Conservation (phyloP, 2,797 vertebrate genomes). For the Sphenodon punctatus region DNA sequence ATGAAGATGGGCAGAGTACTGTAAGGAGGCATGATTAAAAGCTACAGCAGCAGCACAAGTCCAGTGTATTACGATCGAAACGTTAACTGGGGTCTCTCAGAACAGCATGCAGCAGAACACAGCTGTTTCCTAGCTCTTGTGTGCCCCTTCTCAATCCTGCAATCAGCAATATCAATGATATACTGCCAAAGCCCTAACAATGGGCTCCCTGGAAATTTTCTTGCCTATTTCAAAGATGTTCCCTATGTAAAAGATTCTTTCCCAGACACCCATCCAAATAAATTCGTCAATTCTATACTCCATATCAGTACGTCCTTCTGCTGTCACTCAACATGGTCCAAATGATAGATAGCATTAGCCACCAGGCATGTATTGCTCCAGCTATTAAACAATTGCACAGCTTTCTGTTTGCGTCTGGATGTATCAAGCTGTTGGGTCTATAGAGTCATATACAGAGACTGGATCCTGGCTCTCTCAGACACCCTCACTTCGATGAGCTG, state of each 20-base stretch:
- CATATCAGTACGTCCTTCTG: too few relatives aligned
- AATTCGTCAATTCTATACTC: fast-evolving
- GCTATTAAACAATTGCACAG: not conserved
- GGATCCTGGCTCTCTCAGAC: not conserved
- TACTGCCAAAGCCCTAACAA: not conserved
- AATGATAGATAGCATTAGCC: not conserved
- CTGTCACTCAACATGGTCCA: not conserved
- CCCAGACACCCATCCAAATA: too few relatives aligned
- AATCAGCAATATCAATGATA: not conserved
- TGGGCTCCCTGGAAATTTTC: not conserved
- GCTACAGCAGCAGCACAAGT: not conserved
- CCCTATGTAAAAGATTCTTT: not conserved
- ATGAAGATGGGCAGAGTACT: not conserved
- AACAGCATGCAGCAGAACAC: not conserved
- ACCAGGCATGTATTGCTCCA: not conserved
- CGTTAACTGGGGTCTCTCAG: not conserved
- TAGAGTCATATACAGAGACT: not conserved
- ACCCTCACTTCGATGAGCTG: not conserved
- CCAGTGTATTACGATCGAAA: slow-evolving; percentile 1
- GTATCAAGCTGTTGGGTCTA: not conserved
- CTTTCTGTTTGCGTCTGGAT: not conserved
- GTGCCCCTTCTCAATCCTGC: not conserved
- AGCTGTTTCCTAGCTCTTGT: not conserved
- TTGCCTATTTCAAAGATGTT: not conserved
- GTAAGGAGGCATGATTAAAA: not conserved